Conservation (phyloP, 2,888 invertebrate species). For the Troides aeacus region DNA sequence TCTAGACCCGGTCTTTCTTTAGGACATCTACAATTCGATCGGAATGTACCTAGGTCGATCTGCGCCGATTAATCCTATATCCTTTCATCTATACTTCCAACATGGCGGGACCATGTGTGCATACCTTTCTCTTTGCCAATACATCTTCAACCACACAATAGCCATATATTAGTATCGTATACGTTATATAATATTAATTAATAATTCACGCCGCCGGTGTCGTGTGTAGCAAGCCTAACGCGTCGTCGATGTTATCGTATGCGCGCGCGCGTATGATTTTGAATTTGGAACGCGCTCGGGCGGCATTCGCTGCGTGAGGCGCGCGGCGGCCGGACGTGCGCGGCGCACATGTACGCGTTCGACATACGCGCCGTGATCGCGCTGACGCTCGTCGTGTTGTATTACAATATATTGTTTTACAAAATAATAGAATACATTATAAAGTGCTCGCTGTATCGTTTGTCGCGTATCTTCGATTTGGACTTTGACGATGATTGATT, state of each 20-base stretch:
- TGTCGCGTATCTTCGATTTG: conserved; percentile 50
- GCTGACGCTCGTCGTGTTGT: conserved; percentile 57
- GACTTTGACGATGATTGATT: conserved; percentile 56
- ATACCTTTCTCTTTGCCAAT: too few relatives aligned
- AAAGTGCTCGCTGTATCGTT: conserved; percentile 38
- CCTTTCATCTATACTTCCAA: too few relatives aligned
- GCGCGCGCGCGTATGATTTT: conserved; percentile 48
- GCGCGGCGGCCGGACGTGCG: conserved; percentile 47
- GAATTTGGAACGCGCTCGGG: conserved; percentile 34
- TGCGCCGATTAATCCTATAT: too few relatives aligned
- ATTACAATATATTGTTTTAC: conserved; percentile 63
- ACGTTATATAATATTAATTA: not conserved
- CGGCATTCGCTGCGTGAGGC: conserved; percentile 49
- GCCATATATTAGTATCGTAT: too few relatives aligned
- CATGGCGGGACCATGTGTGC: too few relatives aligned
- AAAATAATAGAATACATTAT: conserved; percentile 60
- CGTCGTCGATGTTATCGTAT: conserved; percentile 33
- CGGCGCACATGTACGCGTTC: conserved; percentile 43
- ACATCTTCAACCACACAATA: too few relatives aligned
- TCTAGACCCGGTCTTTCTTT: too few relatives aligned
- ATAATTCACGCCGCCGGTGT: conserved; percentile 9
- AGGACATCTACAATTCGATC: too few relatives aligned
- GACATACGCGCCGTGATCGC: conserved; percentile 59
- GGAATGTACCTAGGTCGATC: too few relatives aligned
- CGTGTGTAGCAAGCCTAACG: conserved; percentile 18